Percentiles rank a stretch among this genome's conserved stretches.
These are phyloP conservation scores for Diadophis punctatus DNA, from an alignment of 2,113 vertebrate genomes.

Conservation along the genomic window DNA sequence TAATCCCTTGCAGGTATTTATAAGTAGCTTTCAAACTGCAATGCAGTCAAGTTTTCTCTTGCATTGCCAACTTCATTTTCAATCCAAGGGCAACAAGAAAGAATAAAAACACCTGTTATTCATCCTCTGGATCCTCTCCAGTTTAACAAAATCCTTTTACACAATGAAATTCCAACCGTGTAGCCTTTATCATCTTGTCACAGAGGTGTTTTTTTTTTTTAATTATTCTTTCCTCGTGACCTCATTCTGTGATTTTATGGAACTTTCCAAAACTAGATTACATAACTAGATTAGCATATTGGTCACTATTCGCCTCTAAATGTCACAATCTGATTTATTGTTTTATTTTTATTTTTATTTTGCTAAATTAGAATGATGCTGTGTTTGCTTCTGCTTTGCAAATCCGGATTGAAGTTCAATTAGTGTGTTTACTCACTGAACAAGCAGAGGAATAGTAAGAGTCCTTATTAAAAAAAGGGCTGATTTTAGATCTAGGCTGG, in stretches of 20 bases:
- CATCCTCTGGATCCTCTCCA: conserved; percentile 45
- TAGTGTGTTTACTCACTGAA: too few relatives aligned
- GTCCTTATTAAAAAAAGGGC: neutral
- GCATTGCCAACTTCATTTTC: conserved; percentile 50
- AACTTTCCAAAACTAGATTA: conserved; percentile 35
- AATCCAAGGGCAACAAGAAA: conserved; percentile 27
- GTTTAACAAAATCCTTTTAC: conserved; percentile 45
- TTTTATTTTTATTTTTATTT: conserved; percentile 1
- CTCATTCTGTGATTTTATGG: conserved; percentile 49
- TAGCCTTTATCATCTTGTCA: conserved; percentile 31
- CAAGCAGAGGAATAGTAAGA: neutral
- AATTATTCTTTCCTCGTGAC: conserved; percentile 55
- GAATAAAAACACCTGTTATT: conserved; percentile 40
- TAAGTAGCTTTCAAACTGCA: conserved; percentile 56
- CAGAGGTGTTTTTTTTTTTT: conserved; percentile 13
- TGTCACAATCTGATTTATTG: conserved; percentile 14
- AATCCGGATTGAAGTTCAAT: neutral
- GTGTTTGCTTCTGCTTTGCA: conserved; percentile 10
- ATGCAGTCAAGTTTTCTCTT: conserved; percentile 41
- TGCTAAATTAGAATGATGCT: conserved; percentile 29
- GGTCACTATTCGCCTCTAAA: conserved; percentile 30
- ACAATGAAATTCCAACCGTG: conserved; percentile 36
- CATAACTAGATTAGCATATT: conserved; percentile 17
- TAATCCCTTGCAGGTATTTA: conserved; percentile 61
- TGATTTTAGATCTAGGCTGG: neutral